Base-by-base conservation (phyloP, 2,113 vertebrate species). In the Gobius niger region DNA sequence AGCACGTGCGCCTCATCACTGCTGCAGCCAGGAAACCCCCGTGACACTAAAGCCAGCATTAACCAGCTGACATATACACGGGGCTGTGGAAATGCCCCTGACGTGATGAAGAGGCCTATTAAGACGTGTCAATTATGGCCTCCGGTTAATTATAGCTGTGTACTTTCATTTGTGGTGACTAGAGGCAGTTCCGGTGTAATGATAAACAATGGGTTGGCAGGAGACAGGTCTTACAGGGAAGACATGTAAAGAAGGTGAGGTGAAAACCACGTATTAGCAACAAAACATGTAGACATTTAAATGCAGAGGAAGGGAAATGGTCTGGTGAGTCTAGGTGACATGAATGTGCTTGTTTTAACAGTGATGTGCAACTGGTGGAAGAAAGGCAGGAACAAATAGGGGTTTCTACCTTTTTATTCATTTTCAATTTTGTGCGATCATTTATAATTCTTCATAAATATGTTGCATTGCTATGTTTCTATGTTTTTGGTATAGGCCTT, bases 121-220 rank as follows among this genome's bases (percentile, higher is more conserved):
- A 72, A 53, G 73, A 77, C 1, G 6, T 72, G 65, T 14, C 75
- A 82, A 74, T 84, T 70, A 83, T 57, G 19, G 49, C 47, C 63
- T 0, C 0, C 63, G 71, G 73, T 81, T 79, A 78, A 81, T 83
- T 83, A 80, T 44, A 59, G 71, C 54, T 42, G 61, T 78, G 62
- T 69, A 70, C 69, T 76, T 85, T 76, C 77, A 64, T 82, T 84
- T 76, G 63, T 63, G 53, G 53, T 81, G 75, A 86, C 51, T 71
- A 65, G 73, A 71, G 67, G 61, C 41, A n/a, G 75, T 67, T 63
- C 69, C 67, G 62, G 42, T 42, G 40, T 71, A 67, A 70, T 63
- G 64, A 19, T 62, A 69, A 85, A 67, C 56, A 71, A 47, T 62
- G 57, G 68, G 64, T 83, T 70, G 63, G 49, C 57, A 10, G 12